These are phyloP conservation scores for Actinia tenebrosa DNA, from an alignment of 64 coral and sea anemone species.

Conservation along the genomic window DNA sequence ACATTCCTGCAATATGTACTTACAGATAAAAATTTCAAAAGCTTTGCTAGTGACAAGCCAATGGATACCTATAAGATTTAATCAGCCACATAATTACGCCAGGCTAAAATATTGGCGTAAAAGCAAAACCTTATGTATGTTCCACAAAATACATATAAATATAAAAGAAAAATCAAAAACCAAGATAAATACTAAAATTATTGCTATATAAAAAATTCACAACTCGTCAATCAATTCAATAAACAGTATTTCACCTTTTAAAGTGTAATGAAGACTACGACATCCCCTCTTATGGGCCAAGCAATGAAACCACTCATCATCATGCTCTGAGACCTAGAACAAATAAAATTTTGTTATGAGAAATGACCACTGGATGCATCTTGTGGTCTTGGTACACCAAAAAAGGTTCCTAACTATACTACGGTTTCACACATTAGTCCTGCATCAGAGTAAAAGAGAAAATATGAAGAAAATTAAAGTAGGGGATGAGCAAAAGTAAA, in stretches of 20 bases:
- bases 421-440: no score
- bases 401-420: no score
- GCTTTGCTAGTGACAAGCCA: slow-evolving; percentile 72
- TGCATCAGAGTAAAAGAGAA: no score
- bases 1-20: slow-evolving; percentile 24
- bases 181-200: no score
- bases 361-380: neutral
- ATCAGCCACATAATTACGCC: neutral
- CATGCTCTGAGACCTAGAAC: slow-evolving; percentile 51
- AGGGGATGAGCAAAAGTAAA: no score
- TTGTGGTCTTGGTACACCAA: neutral
- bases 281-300: slow-evolving; percentile 19
- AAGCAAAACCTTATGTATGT: neutral
- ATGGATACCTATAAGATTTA: slow-evolving; percentile 51
- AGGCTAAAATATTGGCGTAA: no score
- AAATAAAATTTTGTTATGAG: neutral
- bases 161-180: neutral
- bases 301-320: slow-evolving; percentile 67
- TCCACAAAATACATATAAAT: neutral
- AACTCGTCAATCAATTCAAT: neutral
- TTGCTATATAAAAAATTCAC: no score
- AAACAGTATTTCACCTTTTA: slow-evolving; percentile 43
- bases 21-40: slow-evolving; percentile 78
- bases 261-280: slow-evolving; percentile 38
- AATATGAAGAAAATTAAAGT: no score